phyloP scores from a whole-genome alignment of 2,113 vertebrate species.

The Calidris pygmaea region DNA sequence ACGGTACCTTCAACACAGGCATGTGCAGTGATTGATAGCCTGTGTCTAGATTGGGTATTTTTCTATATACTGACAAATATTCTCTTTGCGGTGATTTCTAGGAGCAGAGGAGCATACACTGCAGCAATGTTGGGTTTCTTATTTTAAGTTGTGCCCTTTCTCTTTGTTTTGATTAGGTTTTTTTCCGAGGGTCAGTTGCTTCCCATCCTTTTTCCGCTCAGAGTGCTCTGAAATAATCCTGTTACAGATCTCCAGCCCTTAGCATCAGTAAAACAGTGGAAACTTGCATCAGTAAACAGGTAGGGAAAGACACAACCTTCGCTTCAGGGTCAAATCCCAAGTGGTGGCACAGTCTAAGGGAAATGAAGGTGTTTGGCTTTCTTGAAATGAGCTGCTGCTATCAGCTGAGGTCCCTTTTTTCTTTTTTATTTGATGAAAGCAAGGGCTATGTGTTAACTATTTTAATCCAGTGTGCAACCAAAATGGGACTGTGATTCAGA shows the following conservation, averaged over 20 bases:
- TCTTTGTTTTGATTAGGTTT: conserved; percentile 40
- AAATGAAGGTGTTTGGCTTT: not conserved
- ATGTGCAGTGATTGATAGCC: conserved; percentile 62
- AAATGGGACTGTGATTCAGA: not conserved
- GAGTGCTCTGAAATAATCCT: conserved; percentile 25
- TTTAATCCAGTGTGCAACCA: not conserved
- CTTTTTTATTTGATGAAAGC: not conserved
- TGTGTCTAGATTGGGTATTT: conserved; percentile 64
- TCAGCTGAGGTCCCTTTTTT: not conserved
- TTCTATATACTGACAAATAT: conserved; percentile 65
- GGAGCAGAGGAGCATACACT: conserved; percentile 14
- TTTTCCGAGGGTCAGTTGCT: not conserved
- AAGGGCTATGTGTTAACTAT: not conserved
- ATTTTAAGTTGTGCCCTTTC: not conserved
- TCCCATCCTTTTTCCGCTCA: not conserved
- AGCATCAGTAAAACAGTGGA: not conserved
- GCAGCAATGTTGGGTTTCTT: not conserved
- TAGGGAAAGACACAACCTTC: not conserved
- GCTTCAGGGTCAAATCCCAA: conserved; percentile 22
- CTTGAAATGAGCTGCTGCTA: not conserved
- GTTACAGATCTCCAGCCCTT: not conserved
- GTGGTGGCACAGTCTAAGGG: not conserved
- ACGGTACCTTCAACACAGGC: conserved; percentile 32
- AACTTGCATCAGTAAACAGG: conserved; percentile 8
- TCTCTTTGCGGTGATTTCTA: not conserved